Conservation (phyloP, 2,113 vertebrate genomes). For the Boleophthalmus pectinirostris region DNA sequence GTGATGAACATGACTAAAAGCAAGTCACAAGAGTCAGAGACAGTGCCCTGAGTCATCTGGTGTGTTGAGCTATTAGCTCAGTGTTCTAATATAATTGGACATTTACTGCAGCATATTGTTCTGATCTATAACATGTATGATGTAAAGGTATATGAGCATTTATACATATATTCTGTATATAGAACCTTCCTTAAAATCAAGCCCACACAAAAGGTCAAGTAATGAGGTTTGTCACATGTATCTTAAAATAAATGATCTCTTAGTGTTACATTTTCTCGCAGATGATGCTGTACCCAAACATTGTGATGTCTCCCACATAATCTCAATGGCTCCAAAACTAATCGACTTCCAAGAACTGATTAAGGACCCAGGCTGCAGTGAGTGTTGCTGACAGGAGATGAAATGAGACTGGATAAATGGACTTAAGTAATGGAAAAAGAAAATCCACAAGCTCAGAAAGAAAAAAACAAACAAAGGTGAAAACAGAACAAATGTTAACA, state of each 20-base stretch:
- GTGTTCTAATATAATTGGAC: background rate
- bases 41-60: background rate
- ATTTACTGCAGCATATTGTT: background rate
- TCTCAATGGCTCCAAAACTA: background rate
- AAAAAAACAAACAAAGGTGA: constrained; percentile 24
- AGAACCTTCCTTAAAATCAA: too few species aligned
- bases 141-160: background rate
- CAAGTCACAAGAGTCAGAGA: background rate
- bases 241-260: background rate
- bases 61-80: background rate
- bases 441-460: constrained; percentile 2
- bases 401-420: constrained; percentile 18
- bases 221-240: too few species aligned
- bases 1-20: constrained; percentile 5
- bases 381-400: constrained; percentile 14
- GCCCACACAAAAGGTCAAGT: too few species aligned
- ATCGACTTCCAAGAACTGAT: background rate
- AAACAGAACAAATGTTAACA: constrained; percentile 16
- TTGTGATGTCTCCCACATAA: background rate
- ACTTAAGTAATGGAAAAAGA: constrained; percentile 9
- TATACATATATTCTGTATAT: background rate
- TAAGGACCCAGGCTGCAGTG: background rate
- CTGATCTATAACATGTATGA: background rate
- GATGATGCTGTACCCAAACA: background rate
- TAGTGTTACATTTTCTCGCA: background rate